Percentiles rank a stretch among this genome's conserved stretches.
Evolutionary conservation across 2,113 vertebrate species (phyloP).

Genomic region (Aegithalos caudatus): DNA sequence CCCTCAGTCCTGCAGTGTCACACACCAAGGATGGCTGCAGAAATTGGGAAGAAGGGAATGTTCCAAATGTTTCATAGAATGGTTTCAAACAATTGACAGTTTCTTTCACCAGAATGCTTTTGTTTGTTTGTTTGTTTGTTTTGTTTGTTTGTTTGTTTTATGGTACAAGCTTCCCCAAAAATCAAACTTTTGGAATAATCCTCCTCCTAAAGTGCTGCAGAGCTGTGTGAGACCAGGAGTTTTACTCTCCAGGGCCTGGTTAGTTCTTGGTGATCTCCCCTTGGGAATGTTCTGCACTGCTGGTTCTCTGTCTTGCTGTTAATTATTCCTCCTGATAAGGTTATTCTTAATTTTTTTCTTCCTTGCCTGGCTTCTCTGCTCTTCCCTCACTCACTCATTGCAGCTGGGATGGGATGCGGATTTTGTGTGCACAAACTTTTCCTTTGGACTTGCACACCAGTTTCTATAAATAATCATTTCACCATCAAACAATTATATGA

Average conservation of each 20-base stretch:
- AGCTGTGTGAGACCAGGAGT: neutral
- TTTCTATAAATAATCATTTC: neutral
- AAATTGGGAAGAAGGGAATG: neutral
- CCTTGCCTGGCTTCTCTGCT: neutral
- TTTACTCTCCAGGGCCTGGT: neutral
- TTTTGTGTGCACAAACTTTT: neutral
- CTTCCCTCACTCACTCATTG: neutral
- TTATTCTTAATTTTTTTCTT: neutral
- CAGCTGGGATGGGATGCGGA: neutral
- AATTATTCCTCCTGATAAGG: neutral
- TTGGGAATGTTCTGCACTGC: accelerated
- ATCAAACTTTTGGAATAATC: neutral
- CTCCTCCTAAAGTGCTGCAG: neutral
- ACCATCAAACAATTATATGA: neutral
- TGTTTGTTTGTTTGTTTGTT: neutral
- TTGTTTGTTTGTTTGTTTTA: neutral
- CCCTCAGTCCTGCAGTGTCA: neutral
- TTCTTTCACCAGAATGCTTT: neutral
- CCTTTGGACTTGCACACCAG: neutral
- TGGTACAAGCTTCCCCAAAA: neutral
- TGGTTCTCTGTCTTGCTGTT: neutral
- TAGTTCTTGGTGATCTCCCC: neutral
- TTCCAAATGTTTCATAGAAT: neutral
- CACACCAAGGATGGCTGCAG: neutral
- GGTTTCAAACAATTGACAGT: accelerated